Percentiles rank a stretch among this genome's conserved stretches.
These are phyloP conservation scores for Myotis lucifugus DNA, from an alignment of 2,113 vertebrate genomes.

Conservation along the genomic window DNA sequence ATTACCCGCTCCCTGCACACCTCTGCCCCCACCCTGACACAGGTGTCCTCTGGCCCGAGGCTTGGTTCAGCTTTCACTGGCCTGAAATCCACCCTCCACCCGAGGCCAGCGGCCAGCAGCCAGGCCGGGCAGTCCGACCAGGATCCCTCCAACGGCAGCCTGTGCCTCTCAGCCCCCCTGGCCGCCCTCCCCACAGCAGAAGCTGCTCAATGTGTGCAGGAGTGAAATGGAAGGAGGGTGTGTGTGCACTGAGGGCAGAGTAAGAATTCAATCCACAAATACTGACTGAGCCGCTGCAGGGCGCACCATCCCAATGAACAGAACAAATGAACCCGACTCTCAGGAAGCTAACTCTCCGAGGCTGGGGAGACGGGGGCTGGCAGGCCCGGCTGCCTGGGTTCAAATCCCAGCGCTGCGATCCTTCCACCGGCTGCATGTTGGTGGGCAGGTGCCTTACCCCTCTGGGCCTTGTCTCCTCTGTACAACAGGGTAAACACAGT, in stretches of 20 bases:
- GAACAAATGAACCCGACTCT: neutral
- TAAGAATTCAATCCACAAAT: neutral
- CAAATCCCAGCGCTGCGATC: neutral
- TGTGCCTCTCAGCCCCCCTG: accelerated
- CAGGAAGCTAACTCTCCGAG: neutral
- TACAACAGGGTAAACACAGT: neutral
- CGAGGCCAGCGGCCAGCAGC: neutral
- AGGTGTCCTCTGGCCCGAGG: neutral
- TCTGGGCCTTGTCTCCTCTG: neutral
- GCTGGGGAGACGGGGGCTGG: accelerated
- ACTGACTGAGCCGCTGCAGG: neutral
- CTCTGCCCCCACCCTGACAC: neutral
- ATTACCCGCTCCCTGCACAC: accelerated
- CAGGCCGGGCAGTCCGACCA: neutral
- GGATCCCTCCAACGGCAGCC: neutral
- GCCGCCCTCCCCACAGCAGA: neutral
- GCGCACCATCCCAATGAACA: accelerated
- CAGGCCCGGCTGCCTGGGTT: neutral
- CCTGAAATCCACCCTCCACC: neutral
- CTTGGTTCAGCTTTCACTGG: neutral
- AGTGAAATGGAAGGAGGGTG: neutral
- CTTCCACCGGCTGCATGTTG: neutral
- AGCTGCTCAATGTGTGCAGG: neutral
- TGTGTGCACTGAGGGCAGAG: accelerated
- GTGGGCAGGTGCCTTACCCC: neutral